phyloP scores from a whole-genome alignment of 2,888 invertebrate genomes.

The Timema podura region DNA sequence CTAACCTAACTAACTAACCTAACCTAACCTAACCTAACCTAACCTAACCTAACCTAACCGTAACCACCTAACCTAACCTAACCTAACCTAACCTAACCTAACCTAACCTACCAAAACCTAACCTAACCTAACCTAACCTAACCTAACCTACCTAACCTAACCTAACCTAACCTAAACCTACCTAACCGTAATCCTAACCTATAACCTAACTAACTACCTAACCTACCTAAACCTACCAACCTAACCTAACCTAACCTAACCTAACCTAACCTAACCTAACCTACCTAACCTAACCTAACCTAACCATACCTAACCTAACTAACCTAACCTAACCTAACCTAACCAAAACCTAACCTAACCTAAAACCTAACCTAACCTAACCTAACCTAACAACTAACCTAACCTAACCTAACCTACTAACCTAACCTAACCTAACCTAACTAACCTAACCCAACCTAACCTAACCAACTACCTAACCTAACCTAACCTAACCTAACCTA shows the following conservation, averaged over 20 bases:
- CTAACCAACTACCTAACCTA: slow-evolving; percentile 26
- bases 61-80: slow-evolving; percentile 35
- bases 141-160: too few relatives aligned
- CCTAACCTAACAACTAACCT: too few relatives aligned
- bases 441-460: slow-evolving; percentile 27
- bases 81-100: slow-evolving; percentile 31
- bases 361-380: too few relatives aligned
- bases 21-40: slow-evolving; percentile 36
- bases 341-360: too few relatives aligned
- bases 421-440: too few relatives aligned
- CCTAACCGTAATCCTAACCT: slow-evolving; percentile 21
- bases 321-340: slow-evolving; percentile 26
- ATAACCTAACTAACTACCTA: slow-evolving; percentile 19
- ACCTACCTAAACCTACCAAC: too few relatives aligned
- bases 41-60: slow-evolving; percentile 34
- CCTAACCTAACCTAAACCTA: too few relatives aligned
- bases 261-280: too few relatives aligned
- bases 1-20: slow-evolving; percentile 35
- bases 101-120: too few relatives aligned
- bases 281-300: slow-evolving; percentile 29
- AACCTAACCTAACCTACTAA: too few relatives aligned
- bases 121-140: too few relatives aligned
- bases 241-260: slow-evolving; percentile 19
- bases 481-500: slow-evolving; percentile 13
- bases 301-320: slow-evolving; percentile 29